Conservation (phyloP, 2,888 invertebrate species). For the Eilema caniola region DNA sequence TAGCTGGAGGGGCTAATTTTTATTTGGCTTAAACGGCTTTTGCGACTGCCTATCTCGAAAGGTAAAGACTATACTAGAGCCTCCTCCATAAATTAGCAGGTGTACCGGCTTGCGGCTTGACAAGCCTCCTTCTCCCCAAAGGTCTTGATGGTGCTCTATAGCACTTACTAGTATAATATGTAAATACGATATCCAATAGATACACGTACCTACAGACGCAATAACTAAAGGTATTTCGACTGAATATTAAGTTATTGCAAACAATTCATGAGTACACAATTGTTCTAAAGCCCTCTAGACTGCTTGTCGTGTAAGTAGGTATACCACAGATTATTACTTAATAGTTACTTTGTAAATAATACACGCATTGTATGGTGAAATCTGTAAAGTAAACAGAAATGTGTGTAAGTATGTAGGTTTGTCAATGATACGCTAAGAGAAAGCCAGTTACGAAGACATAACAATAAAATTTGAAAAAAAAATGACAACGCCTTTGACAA, state of each 20-base stretch:
- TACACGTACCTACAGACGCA: too few relatives aligned
- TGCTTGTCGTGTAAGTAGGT: conserved; percentile 29
- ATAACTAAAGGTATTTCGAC: not conserved
- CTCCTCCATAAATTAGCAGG: too few relatives aligned
- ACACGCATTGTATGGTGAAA: conserved; percentile 68
- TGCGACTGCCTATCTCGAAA: not conserved
- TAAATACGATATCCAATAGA: too few relatives aligned
- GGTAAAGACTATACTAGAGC: too few relatives aligned
- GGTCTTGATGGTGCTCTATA: too few relatives aligned
- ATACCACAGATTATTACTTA: conserved; percentile 2
- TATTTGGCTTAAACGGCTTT: not conserved
- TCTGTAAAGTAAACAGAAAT: conserved; percentile 79
- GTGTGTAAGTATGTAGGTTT: conserved; percentile 70
- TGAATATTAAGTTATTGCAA: conserved; percentile 20
- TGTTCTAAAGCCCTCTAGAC: conserved; percentile 40
- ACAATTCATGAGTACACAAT: conserved; percentile 39
- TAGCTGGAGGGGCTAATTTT: too few relatives aligned
- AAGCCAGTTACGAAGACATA: conserved; percentile 79
- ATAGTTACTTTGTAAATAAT: conserved; percentile 8
- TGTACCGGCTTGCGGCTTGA: too few relatives aligned
- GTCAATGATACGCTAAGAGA: conserved; percentile 76
- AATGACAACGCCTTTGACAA: conserved; percentile 43
- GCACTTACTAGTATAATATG: too few relatives aligned
- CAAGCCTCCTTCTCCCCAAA: too few relatives aligned
- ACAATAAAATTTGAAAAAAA: conserved; percentile 69